phyloP scores from a whole-genome alignment of 2,888 invertebrate species.

The Sialis lutaria region DNA sequence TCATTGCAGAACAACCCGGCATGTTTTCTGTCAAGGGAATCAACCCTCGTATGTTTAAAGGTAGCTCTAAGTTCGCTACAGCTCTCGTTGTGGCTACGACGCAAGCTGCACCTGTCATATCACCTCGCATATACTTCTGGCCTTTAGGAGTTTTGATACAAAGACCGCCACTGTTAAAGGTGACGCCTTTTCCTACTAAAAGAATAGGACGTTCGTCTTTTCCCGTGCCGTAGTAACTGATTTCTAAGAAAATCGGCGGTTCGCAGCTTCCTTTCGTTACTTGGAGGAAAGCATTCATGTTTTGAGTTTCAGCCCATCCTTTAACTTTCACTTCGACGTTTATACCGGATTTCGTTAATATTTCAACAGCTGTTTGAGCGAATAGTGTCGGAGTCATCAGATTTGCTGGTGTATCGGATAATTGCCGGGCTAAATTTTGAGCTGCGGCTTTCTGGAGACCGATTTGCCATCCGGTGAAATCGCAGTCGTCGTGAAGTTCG shows the following conservation, averaged over 20 bases:
- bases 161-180: conserved; percentile 51
- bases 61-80: conserved; percentile 33
- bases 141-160: conserved; percentile 42
- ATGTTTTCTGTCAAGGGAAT: conserved; percentile 53
- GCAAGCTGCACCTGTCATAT: conserved; percentile 57
- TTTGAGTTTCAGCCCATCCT: conserved; percentile 40
- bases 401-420: conserved; percentile 50
- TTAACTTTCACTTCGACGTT: conserved; percentile 32
- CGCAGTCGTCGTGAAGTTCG: conserved; percentile 16
- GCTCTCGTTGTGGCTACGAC: conserved; percentile 39
- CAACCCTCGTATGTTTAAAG: conserved; percentile 39
- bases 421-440: conserved; percentile 43
- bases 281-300: conserved; percentile 49
- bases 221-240: conserved; percentile 33
- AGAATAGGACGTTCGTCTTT: conserved; percentile 30
- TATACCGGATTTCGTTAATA: conserved; percentile 25
- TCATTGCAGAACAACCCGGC: conserved; percentile 44
- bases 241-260: conserved; percentile 45
- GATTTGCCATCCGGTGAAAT: conserved; percentile 27
- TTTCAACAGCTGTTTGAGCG: conserved; percentile 27
- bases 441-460: conserved; percentile 39
- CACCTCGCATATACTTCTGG: conserved; percentile 56
- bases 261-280: conserved; percentile 44
- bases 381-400: conserved; percentile 47
- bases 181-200: conserved; percentile 46